These are phyloP conservation scores for Pseudomyrmex sp. DNA, from an alignment of 1,140 invertebrate species.

Conservation along the genomic window DNA sequence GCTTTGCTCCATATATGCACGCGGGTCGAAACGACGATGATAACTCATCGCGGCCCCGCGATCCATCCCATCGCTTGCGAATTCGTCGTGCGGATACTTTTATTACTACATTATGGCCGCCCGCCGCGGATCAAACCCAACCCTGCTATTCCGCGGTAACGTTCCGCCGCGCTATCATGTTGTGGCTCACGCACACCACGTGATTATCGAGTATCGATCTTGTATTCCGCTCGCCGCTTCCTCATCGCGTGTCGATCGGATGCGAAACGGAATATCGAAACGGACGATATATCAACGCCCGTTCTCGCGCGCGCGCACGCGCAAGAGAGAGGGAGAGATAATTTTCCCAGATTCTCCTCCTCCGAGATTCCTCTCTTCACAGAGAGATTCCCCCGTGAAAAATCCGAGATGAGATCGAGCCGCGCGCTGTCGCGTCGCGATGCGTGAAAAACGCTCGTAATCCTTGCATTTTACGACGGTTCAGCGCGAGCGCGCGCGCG, in stretches of 20 bases:
- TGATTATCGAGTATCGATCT: slow-evolving; percentile 55
- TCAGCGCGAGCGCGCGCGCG: slow-evolving; percentile 77
- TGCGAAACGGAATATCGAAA: slow-evolving; percentile 14
- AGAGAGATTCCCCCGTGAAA: neutral
- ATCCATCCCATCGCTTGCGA: slow-evolving; percentile 57
- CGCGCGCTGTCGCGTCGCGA: neutral
- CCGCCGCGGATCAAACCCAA: slow-evolving; percentile 40
- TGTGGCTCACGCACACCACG: slow-evolving; percentile 35
- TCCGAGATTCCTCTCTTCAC: neutral
- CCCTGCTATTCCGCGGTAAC: slow-evolving; percentile 44
- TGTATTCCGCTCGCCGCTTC: slow-evolving; percentile 13
- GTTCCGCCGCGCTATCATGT: slow-evolving; percentile 48
- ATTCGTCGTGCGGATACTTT: slow-evolving; percentile 65
- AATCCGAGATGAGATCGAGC: neutral
- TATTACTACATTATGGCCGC: slow-evolving; percentile 63
- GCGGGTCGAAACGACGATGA: neutral
- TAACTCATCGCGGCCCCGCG: slow-evolving; percentile 34
- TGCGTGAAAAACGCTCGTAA: slow-evolving; percentile 70
- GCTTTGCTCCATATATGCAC: slow-evolving; percentile 35
- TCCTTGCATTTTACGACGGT: slow-evolving; percentile 71
- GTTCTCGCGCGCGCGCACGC: neutral
- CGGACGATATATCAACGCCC: neutral
- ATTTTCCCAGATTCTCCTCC: slow-evolving; percentile 32
- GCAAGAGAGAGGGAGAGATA: neutral
- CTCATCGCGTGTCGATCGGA: slow-evolving; percentile 31